Percentiles rank a stretch among this genome's conserved stretches.
Conservation (phyloP, 2,113 vertebrate genomes). For the Microcebus jonahi region DNA sequence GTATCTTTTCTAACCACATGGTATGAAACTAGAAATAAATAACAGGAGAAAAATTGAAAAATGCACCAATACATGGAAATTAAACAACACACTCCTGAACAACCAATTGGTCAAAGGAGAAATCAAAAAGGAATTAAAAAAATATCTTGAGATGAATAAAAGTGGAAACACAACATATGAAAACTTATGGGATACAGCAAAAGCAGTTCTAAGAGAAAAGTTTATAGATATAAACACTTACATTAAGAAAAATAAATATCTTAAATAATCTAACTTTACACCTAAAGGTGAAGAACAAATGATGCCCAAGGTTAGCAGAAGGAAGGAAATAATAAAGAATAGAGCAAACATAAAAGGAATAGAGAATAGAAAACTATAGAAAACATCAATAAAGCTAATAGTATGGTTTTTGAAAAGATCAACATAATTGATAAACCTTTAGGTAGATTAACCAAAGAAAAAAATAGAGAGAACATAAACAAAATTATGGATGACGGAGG, state of each 20-base stretch:
- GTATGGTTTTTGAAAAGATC: too few species aligned
- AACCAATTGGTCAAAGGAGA: neutral
- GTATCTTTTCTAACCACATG: neutral
- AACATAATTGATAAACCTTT: too few species aligned
- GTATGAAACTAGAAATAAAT: neutral
- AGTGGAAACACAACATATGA: neutral
- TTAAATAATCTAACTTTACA: neutral
- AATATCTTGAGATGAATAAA: neutral
- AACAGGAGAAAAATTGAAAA: constrained; percentile 40
- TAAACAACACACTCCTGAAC: neutral
- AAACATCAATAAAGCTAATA: too few species aligned
- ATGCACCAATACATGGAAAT: constrained; percentile 7
- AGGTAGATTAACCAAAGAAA: too few species aligned
- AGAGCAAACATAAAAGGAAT: too few species aligned
- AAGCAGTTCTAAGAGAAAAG: neutral
- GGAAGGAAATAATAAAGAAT: too few species aligned
- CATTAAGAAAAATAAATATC: neutral
- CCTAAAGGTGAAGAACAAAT: neutral
- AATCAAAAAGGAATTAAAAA: neutral
- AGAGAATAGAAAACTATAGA: too few species aligned
- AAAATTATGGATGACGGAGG: too few species aligned
- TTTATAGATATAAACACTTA: neutral
- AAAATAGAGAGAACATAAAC: too few species aligned
- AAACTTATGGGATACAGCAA: neutral
- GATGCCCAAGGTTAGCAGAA: too few species aligned